phyloP scores from a whole-genome alignment of 2,888 invertebrate genomes.

The Harpalus rufipes region DNA sequence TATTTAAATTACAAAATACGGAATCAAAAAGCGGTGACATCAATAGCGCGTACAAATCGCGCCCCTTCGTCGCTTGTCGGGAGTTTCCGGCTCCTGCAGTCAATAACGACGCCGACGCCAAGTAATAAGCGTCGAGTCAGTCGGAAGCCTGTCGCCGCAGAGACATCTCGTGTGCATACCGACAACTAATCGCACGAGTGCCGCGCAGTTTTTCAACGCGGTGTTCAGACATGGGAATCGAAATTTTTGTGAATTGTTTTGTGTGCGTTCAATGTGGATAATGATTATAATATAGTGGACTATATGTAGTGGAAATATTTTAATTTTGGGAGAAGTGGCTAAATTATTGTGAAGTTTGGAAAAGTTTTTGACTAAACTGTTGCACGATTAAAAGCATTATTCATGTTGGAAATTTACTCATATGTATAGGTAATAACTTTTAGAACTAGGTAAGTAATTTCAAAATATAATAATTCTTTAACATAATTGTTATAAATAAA shows the following conservation, averaged over 20 bases:
- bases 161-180: constrained; percentile 11
- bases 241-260: not conserved
- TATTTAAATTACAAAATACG: constrained; percentile 1
- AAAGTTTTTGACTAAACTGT: not conserved
- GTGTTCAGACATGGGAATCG: not conserved
- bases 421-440: not conserved
- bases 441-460: no score
- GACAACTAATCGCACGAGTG: constrained; percentile 10
- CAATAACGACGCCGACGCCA: constrained; percentile 48
- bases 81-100: constrained; percentile 16
- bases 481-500: no score
- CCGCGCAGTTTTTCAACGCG: constrained; percentile 30
- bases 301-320: not conserved
- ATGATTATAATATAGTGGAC: constrained; percentile 6
- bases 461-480: no score
- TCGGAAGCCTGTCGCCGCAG: not conserved
- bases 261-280: not conserved
- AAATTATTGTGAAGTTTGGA: constrained; percentile 18
- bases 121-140: constrained; percentile 18
- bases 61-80: constrained; percentile 1
- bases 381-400: not conserved
- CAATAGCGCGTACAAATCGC: constrained; percentile 48
- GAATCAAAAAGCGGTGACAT: constrained; percentile 39
- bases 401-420: not conserved
- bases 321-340: not conserved